Evolutionary conservation across 2,888 invertebrate genomes (phyloP).

Genomic region (Sepiola atlantica): DNA sequence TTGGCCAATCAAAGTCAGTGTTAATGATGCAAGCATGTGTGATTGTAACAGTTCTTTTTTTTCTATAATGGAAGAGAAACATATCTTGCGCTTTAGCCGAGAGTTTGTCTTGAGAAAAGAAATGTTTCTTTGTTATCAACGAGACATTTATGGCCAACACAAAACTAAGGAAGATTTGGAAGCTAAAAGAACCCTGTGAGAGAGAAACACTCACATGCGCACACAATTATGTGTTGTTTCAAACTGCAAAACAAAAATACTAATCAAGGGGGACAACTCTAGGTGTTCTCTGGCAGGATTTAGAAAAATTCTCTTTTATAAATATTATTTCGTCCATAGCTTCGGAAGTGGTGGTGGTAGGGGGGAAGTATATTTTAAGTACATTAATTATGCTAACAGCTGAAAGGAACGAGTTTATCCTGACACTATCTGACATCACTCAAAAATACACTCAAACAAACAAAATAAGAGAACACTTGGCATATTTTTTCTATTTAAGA

Average conservation of each 20-base stretch:
- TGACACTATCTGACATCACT: no score
- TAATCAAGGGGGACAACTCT: not conserved
- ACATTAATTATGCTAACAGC: no score
- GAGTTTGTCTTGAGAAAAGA: not conserved
- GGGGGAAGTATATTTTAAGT: no score
- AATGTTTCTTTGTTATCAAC: not conserved
- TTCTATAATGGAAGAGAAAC: not conserved
- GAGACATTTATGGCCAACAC: not conserved
- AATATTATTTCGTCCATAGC: no score
- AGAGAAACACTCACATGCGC: not conserved
- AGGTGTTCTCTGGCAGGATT: not conserved
- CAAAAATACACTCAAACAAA: no score
- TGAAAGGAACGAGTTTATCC: no score
- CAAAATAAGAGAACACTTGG: no score
- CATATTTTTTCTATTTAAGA: no score
- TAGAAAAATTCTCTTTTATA: no score
- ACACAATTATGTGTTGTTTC: not conserved
- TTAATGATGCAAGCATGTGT: not conserved
- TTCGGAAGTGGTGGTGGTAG: no score
- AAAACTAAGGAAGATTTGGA: not conserved
- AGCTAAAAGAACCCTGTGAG: not conserved
- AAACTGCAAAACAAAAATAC: not conserved
- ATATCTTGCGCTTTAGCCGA: not conserved
- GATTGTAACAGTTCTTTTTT: not conserved
- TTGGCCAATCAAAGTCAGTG: not conserved